Percentiles rank a stretch among this genome's conserved stretches.
Evolutionary conservation across 2,797 vertebrate species (phyloP).

Genomic region (Sebastes taczanowskii): DNA sequence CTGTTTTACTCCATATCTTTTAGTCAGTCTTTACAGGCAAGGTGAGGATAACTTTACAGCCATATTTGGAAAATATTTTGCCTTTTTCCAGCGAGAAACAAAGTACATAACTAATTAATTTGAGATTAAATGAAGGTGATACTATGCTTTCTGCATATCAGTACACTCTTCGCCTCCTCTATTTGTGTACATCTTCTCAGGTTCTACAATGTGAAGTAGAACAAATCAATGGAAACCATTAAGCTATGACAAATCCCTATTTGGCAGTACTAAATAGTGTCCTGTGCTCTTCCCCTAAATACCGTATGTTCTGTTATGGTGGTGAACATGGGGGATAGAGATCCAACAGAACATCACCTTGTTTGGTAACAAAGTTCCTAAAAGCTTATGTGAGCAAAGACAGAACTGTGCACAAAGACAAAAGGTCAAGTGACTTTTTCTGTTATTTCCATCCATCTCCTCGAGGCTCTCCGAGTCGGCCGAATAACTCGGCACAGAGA

Average conservation of each 20-base stretch:
- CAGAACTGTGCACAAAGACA: not conserved
- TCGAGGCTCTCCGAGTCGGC: not conserved
- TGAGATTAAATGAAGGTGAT: not conserved
- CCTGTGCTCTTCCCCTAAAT: not conserved
- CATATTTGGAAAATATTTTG: too few relatives aligned
- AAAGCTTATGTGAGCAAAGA: conserved; percentile 2
- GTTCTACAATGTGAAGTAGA: not conserved
- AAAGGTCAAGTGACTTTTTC: conserved; percentile 8
- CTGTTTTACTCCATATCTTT: not conserved
- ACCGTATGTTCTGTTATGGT: not conserved
- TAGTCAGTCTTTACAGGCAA: not conserved
- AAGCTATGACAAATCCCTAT: not conserved
- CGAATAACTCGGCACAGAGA: not conserved
- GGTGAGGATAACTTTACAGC: not conserved
- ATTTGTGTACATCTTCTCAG: not conserved
- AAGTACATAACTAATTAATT: not conserved
- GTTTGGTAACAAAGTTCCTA: conserved; percentile 18
- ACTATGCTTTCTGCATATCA: not conserved
- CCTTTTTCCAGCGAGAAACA: not conserved
- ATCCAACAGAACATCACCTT: conserved; percentile 23
- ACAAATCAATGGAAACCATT: not conserved
- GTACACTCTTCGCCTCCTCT: not conserved
- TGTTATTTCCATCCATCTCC: not conserved
- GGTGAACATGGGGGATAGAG: not conserved
- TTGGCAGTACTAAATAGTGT: not conserved